Base-by-base conservation (phyloP, 2,888 invertebrate species). In the Neelides folsomi region DNA sequence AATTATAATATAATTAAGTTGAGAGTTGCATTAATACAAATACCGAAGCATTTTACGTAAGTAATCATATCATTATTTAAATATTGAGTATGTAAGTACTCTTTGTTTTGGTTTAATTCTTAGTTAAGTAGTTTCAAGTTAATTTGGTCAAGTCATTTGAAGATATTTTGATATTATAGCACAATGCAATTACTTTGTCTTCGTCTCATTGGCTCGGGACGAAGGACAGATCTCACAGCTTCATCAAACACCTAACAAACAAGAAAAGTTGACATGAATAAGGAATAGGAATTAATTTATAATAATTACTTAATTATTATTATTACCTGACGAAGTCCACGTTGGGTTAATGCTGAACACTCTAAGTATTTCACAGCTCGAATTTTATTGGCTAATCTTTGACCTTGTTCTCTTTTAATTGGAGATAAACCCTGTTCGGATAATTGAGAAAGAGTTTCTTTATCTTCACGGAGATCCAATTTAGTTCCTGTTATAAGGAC, bases 181-280 rank as follows among this genome's bases (percentile, higher is more conserved):
- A 72, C 63, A 53, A 64, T 63, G 61, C 90, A 92, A 75, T 89
- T 89, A 75, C 88, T 81, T 76, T 90, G 89, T 74, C 86, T 85
- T 75, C 58, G 49, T 45, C 88, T 82, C 73, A 92, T 92, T 69
- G 95, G 94, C 73, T 95, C 93, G 49, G 98, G 98, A 76, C 92
- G 81, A 68, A 98, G 77, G 62, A 98, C 97, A 54, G 95, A 90
- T 66, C 97, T 80, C 37, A 97, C 97, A 34, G 97, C 94, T 76
- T 98, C 98, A 69, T 97, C 95, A 75, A 98, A 98, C 53, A 98
- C 97, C 87, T 92, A 74, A n/a, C n/a, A n/a, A n/a, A n/a, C n/a
- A 13, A 67, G 52, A 34, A 36, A 34, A 5, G 7, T 27, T 27
- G 27, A n/a, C 16, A 47, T 39, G 36, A 51, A 10, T 12, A 47